phyloP scores from a whole-genome alignment of 2,888 invertebrate genomes.

The Drosophila lacicola region DNA sequence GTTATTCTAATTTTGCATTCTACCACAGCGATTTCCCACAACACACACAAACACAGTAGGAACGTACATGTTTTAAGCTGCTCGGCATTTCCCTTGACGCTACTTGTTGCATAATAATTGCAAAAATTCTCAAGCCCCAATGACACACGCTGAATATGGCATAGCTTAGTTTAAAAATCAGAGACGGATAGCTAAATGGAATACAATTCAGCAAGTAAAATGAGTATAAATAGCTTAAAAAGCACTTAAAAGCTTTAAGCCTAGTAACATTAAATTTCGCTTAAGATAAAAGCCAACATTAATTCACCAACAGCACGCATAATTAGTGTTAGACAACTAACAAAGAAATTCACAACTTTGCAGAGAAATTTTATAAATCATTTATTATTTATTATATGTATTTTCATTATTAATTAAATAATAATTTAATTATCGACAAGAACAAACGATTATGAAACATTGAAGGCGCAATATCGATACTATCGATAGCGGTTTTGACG shows the following conservation, averaged over 20 bases:
- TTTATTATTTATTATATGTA: neutral
- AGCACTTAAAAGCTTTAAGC: neutral
- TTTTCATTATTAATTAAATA: neutral
- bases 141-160: constrained; percentile 10
- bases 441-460: neutral
- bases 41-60: constrained; percentile 6
- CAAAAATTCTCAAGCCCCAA: constrained; percentile 12
- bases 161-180: constrained; percentile 1
- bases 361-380: no score
- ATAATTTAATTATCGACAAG: neutral
- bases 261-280: neutral
- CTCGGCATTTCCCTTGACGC: constrained; percentile 44
- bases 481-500: neutral
- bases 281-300: neutral
- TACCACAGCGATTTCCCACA: constrained; percentile 42
- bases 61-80: constrained; percentile 16
- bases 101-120: constrained; percentile 75
- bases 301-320: no score
- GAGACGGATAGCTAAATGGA: neutral
- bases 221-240: neutral
- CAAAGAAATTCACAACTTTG: neutral
- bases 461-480: neutral
- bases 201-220: neutral
- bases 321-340: neutral
- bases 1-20: constrained; percentile 63